Evolutionary conservation across 2,888 invertebrate genomes (phyloP), one percentile per base, ranked within the genome.

Genomic region (Agonopterix heracliana): DNA sequence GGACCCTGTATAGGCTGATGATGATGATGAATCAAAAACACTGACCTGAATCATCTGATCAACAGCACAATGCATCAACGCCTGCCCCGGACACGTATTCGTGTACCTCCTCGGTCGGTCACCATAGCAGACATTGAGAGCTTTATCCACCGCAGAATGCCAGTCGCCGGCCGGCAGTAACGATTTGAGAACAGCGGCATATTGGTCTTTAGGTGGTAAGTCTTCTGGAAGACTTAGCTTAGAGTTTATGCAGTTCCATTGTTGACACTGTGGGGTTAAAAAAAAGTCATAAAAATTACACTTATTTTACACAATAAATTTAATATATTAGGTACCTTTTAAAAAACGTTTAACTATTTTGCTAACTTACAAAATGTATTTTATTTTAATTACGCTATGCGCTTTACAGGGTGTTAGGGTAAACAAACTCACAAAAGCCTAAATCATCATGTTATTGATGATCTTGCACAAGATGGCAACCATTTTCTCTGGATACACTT

Each of bases 21-120:
- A n/a, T n/a, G n/a, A n/a, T n/a, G n/a, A n/a, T n/a, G n/a, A n/a
- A 5, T 26, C 26, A 26, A 26, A 26, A 26, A 3, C n/a, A 38
- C 36, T 68, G 54, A 83, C 87, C 58, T 68, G 59, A 45, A 81
- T 72, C 54, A 87, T 54, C 47, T 83, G 74, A 57, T 87, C 82
- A 1, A 85, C 64, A n/a, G 78, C 59, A 44, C 87, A 86, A 44
- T 85, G 83, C 64, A 82, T 34, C 45, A 86, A 44, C 1, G 78
- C 81, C 36, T 86, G 85, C 3, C 82, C 84, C 0, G 86, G 81
- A 34, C 87, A 87, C 0, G 81, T 78, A 41, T 74, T 78, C 0
- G 69, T 75, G 50, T 78, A 85, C 5, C 64, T 57, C 34, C 75
- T 60, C 0, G 66, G 60, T 9, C 70, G 60, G 2, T 68, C 62